These are phyloP conservation scores for Apteryx mantelli DNA, from an alignment of 2,113 vertebrate species.

Conservation along the genomic window DNA sequence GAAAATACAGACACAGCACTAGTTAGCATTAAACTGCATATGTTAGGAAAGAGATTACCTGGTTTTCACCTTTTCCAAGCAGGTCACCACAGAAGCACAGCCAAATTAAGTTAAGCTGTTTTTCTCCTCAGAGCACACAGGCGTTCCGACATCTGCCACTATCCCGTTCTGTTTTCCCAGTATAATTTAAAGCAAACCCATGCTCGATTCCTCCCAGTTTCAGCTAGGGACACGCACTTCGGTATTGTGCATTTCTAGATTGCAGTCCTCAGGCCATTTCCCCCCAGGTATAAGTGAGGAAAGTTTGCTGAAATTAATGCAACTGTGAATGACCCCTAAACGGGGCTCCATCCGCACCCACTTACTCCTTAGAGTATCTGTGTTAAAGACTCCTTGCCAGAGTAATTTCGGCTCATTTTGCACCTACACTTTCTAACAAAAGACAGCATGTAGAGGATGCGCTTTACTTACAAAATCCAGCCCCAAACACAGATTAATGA, in stretches of 20 bases:
- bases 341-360: neutral
- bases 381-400: too few relatives aligned
- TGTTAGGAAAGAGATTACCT: neutral
- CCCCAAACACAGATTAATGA: neutral
- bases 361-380: neutral
- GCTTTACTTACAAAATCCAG: neutral
- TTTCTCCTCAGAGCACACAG: neutral
- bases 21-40: neutral
- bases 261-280: neutral
- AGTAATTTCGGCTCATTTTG: neutral
- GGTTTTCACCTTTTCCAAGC: neutral
- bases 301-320: neutral
- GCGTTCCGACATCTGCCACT: too few relatives aligned
- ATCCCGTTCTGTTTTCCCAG: neutral
- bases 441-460: rapidly evolving
- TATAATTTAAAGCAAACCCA: neutral
- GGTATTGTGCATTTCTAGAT: rapidly evolving
- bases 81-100: neutral
- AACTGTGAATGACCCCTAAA: neutral
- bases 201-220: neutral
- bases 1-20: neutral
- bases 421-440: neutral
- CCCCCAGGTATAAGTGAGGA: rapidly evolving
- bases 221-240: neutral
- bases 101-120: neutral